Conservation (phyloP, 2,888 invertebrate species). For the Sericinus montela region DNA sequence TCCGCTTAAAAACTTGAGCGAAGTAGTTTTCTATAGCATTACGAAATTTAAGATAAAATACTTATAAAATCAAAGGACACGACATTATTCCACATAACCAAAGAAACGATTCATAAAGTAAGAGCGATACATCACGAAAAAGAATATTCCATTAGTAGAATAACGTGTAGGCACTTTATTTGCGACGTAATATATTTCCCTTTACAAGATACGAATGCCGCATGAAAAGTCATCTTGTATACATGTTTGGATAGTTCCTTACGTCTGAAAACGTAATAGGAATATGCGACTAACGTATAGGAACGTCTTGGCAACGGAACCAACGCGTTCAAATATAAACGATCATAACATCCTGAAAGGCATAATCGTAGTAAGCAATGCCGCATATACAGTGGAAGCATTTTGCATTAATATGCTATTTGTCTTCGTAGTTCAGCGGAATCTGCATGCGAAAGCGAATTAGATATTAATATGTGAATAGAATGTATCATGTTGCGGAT, state of each 20-base stretch:
- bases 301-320: conserved; percentile 4
- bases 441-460: conserved; percentile 18
- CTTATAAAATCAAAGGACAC: no score
- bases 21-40: no score
- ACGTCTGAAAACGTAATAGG: conserved; percentile 1
- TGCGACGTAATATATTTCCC: conserved; percentile 16
- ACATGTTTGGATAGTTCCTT: conserved; percentile 8
- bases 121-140: conserved; percentile 11
- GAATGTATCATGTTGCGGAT: conserved; percentile 8
- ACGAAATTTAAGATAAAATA: no score
- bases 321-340: conserved; percentile 1
- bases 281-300: conserved; percentile 3
- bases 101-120: background rate
- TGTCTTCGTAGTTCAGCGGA: conserved; percentile 13
- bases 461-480: conserved; percentile 11
- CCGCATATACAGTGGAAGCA: conserved; percentile 4
- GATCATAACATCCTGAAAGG: conserved; percentile 13
- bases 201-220: conserved; percentile 12
- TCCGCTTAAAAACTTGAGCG: no score
- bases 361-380: conserved; percentile 11
- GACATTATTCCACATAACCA: background rate
- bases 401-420: conserved; percentile 19
- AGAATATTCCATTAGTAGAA: conserved; percentile 11
- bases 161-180: conserved; percentile 16
- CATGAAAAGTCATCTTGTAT: conserved; percentile 15